Evolutionary conservation across 2,113 vertebrate genomes (phyloP), one percentile per base, ranked within the genome.

Genomic region (Mirounga angustirostris): DNA sequence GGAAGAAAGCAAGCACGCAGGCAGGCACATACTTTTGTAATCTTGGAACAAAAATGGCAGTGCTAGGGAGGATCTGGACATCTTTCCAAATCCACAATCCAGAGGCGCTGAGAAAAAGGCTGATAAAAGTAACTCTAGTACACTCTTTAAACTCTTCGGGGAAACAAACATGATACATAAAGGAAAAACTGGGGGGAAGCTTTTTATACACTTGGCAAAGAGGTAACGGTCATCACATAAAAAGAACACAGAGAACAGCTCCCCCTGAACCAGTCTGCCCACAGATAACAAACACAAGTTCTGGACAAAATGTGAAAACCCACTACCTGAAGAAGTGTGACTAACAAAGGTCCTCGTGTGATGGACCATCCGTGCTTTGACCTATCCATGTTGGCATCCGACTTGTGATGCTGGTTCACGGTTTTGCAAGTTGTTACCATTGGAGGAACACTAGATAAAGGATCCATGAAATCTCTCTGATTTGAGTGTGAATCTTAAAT

Each of bases 321-420:
- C 4, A 8, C 36, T 4, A 6, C 52, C 43, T 5, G 50, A 30
- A 19, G 79, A 21, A 46, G 52, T 7, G 5, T n/a, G 18, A 8
- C 18, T 10, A 40, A 43, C 8, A 26, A 74, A 43, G 13, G 71
- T 76, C 24, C 43, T 26, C 1, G 43, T 28, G 24, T 1, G 43
- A 26, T 2, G 4, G 14, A 16, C 36, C 7, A 0, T 50, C 43
- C 15, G 14, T 28, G 74, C 74, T 30, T 26, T 15, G 24, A 26
- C 43, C 43, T 24, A 76, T 14, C 43, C 0, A 7, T 7, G 40
- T 2, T 1, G 6, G 40, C 22, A 8, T 2, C 24, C 12, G 0
- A 8, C 40, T 43, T 12, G 12, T 2, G 71, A 43, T 21, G 22
- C 36, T 4, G 10, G 24, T 40, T 40, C 36, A 36, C 10, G 2